Percentiles rank a stretch among this genome's conserved stretches.
These are phyloP conservation scores for Parotocinclus haroldoi DNA, from an alignment of 2,797 vertebrate genomes.

Conservation along the genomic window DNA sequence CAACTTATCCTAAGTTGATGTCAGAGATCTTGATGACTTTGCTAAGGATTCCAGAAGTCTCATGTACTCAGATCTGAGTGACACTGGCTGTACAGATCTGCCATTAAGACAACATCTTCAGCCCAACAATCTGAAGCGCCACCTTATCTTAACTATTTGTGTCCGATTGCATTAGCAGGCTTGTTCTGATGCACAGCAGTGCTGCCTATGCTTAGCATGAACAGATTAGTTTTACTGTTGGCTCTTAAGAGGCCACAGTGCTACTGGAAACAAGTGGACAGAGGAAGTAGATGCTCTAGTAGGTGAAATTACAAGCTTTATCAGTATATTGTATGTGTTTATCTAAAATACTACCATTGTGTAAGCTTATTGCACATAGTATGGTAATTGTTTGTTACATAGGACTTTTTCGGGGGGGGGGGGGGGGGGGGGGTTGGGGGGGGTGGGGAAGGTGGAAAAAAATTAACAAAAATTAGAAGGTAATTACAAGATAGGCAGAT, in stretches of 20 bases:
- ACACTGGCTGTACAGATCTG: slow-evolving; percentile 31
- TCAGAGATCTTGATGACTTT: slow-evolving; percentile 46
- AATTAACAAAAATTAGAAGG: too few species aligned
- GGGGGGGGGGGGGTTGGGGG: too few species aligned
- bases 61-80: slow-evolving; percentile 52
- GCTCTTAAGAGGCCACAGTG: slow-evolving; percentile 53
- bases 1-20: slow-evolving; percentile 58
- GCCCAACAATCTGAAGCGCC: not conserved
- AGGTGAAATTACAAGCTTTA: slow-evolving; percentile 56
- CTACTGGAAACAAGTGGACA: slow-evolving; percentile 68
- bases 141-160: slow-evolving; percentile 3
- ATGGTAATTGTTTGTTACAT: not conserved
- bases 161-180: slow-evolving; percentile 9
- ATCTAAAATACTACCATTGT: slow-evolving; percentile 43
- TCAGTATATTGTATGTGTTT: slow-evolving; percentile 50
- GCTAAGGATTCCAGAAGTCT: slow-evolving; percentile 49
- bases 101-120: not conserved
- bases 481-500: too few species aligned
- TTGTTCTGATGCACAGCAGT: slow-evolving; percentile 41
- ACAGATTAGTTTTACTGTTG: slow-evolving; percentile 58
- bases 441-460: too few species aligned
- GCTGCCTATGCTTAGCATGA: slow-evolving; percentile 59
- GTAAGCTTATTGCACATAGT: slow-evolving; percentile 4
- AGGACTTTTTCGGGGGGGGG: slow-evolving; percentile 4
- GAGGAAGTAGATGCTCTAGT: slow-evolving; percentile 59